Base-by-base conservation (phyloP, 2,113 vertebrate genomes). In the Pygoscelis adeliae region DNA sequence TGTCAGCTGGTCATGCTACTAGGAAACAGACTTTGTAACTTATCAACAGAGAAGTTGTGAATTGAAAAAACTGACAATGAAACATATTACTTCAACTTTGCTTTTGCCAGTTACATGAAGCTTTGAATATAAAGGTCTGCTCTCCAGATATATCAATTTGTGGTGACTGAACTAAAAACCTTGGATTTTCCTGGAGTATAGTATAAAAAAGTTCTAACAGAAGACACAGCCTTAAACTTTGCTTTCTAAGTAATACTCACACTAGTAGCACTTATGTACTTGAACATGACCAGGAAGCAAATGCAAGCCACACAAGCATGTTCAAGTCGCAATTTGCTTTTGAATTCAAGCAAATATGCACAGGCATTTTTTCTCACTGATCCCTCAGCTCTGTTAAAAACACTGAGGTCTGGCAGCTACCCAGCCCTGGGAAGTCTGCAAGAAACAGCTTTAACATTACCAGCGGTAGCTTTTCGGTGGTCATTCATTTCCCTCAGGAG, bases 381-480 rank as follows among this genome's bases (percentile, higher is more conserved):
- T 85, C 42, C 50, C 46, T 96, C 81, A 85, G 89, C 86, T 77
- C 81, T 62, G 55, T 66, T 89, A 70, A 83, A 90, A 93, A 94
- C 55, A 69, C 50, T 66, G 87, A 85, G 89, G 89, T 85, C 94
- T 96, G 87, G 94, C 88, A 96, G 76, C 27, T 65, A 29, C 90
- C 65, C 61, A 84, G 66, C 14, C 72, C 55, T 63, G 71, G 23
- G 59, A 94, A 92, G 19, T 59, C 66, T 83, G 49, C n/a, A 87
- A 85, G 61, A 56, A 96, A 65, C 83, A 95, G 83, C 46, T 94
- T 73, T 53, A 79, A 59, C 13, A 6, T 42, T 20, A 83, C 15
- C 38, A 95, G 58, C 36, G 70, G 62, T 25, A 94, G 85, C 32
- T 59, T 65, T 42, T 38, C 67, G 61, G 74, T 80, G 66, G 23